Base-by-base conservation (phyloP, 2,888 invertebrate genomes). In the Catocala nupta region DNA sequence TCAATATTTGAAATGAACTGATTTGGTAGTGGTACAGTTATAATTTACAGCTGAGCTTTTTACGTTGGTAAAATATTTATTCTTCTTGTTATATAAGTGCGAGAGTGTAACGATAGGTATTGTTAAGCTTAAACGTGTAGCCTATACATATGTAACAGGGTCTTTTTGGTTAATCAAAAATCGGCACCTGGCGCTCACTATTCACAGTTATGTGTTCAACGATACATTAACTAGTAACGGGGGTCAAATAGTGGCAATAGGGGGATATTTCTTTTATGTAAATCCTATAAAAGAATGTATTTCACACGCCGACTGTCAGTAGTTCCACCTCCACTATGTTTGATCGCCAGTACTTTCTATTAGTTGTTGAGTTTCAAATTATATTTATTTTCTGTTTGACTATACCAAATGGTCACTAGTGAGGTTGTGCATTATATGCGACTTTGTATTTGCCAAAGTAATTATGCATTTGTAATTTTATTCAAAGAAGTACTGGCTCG, bases 361-460 rank as follows among this genome's bases (percentile, higher is more conserved):
- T 80, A 79, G 75, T 83, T 86, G 77, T 80, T 82, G 80, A 77
- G 69, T 83, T 85, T 81, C 56, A 82, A 84, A 84, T 81, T 84
- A 78, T 82, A 84, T 83, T 85, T 88, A 82, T 86, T 59, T 81
- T 80, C 75, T 81, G 78, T 84, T 83, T 78, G 74, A 76, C 71
- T 82, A 68, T 71, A 60, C 55, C 65, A 60, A 67, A 73, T 74
- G 69, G 80, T 82, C 74, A 70, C 66, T 81, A 78, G 72, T 73
- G 76, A 75, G 85, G 85, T 89, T 87, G 85, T 84, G 80, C 67
- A 73, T 83, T 75, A 66, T 78, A 75, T 73, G 77, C 76, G 67
- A 80, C 78, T 80, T 86, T 81, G 78, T 82, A 82, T 84, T 90
- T 89, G 90, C 93, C 93, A 93, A 93, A 93, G 92, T 86, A 80